Conservation (phyloP, 2,888 invertebrate species). For the Sphinx pinastri region DNA sequence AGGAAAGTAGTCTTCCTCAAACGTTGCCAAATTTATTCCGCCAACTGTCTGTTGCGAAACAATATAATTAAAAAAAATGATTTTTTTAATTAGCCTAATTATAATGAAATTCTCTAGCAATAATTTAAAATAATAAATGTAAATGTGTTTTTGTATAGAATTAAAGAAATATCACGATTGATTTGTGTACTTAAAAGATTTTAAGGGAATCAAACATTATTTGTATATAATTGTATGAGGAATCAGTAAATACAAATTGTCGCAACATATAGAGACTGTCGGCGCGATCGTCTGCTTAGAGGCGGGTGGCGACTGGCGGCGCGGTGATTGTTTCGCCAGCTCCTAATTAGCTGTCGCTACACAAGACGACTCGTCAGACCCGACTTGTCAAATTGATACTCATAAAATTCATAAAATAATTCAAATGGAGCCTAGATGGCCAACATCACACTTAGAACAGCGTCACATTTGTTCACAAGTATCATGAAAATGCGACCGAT, state of each 20-base stretch:
- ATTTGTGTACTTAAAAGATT: conserved; percentile 61
- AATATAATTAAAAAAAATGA: conserved; percentile 70
- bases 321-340: neutral
- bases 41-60: conserved; percentile 80
- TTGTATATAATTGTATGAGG: conserved; percentile 67
- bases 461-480: no score
- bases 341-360: no score
- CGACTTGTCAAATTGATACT: no score
- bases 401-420: no score
- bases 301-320: conserved; percentile 32
- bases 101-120: conserved; percentile 82
- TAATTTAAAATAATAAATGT: conserved; percentile 78
- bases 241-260: conserved; percentile 50
- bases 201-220: conserved; percentile 56
- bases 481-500: neutral
- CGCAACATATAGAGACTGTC: conserved; percentile 61
- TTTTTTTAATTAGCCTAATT: conserved; percentile 63
- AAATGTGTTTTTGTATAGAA: conserved; percentile 82
- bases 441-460: no score
- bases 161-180: conserved; percentile 66
- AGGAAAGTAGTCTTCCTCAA: conserved; percentile 83
- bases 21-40: conserved; percentile 82
- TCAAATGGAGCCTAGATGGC: no score
- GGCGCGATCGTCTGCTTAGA: conserved; percentile 41
- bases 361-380: no score